Evolutionary conservation across 2,113 vertebrate genomes (phyloP), one percentile per base, ranked within the genome.

Genomic region (Epinephelus cyanopodus): DNA sequence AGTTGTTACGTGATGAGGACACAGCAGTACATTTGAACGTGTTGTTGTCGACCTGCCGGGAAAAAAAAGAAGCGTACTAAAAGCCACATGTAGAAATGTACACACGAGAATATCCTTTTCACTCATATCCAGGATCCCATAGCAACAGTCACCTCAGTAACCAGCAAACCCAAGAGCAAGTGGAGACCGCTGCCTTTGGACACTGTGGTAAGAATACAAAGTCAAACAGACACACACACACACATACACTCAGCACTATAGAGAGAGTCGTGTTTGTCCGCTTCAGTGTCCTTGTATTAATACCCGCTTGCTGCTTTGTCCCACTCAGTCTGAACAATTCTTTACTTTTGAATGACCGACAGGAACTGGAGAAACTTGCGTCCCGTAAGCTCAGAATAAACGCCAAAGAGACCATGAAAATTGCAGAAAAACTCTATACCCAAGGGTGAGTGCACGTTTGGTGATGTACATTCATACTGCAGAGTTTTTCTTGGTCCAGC

Each of bases 351-450:
- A 78, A 33, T 85, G 47, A 52, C 75, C 71, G 47, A 67, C 74
- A 99, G 98, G 98, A 99, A 93, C 89, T 99, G 56, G 98, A 99
- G 92, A 99, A 99, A 88, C 33, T 99, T 93, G 97, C 96, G 8
- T 99, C 98, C 71, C 96, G 98, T 19, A 99, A 99, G 81, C 92
- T 99, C 80, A 97, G 87, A 93, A 98, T 99, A 91, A 98, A 92
- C 1, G 98, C 98, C 4, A 99, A 99, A 90, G 96, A 98, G 89
- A 98, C 98, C 0, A 99, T 99, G 98, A 98, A 95, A 92, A 96
- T 97, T 75, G 98, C 98, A 19, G 98, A 99, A 89, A 99, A 97
- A 70, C 97, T 99, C 12, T 99, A 99, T 37, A 99, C 98, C 21
- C 97, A 99, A 87, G 98, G 98, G 98, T 94, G 63, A 85, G 92